Evolutionary conservation across 1,140 invertebrate genomes (phyloP), one percentile per base, ranked within the genome.

Genomic region (Microplitis demolitor): DNA sequence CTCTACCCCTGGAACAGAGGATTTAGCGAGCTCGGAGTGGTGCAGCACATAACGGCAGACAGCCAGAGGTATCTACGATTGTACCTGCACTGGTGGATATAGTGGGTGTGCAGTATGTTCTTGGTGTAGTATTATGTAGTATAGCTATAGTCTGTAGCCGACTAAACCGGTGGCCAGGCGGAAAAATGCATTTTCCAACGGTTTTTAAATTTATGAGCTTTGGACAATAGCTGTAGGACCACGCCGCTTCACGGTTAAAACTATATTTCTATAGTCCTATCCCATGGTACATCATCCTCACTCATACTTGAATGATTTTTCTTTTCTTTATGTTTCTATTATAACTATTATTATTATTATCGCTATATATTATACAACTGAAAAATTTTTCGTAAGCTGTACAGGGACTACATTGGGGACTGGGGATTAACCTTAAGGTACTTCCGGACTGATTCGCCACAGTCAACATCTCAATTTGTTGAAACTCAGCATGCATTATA

Each of bases 181-280:
- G 73, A 77, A 77, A 77, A 77, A 77, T 77, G 69, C 69, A 77
- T 77, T 77, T 77, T 77, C 73, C 76, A 77, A 74, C 73, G 69
- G 76, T 77, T 71, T 71, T 66, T 53, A 72, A 77, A 77, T 77
- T 77, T 77, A 77, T 77, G 70, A 73, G 51, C 60, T 45, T 71
- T 50, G 76, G 76, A 77, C 76, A 77, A 77, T 77, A 54, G 71
- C 63, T 37, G 63, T 62, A 54, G 39, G 53, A 50, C 66, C 66
- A 71, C 66, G 70, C 61, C 54, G 74, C 69, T 69, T 75, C 74
- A 69, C 61, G 69, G 61, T 69, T 75, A 56, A 64, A 34, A 56
- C 54, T 72, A 14, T 11, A 39, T n/a, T 24, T 51, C 45, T 66
- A 60, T 62, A 53, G 34, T 14, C 4, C 62, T 39, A 34, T 34